Evolutionary conservation across 2,888 invertebrate species (phyloP), one percentile per base, ranked within the genome.

Genomic region (Celastrina argiolus): DNA sequence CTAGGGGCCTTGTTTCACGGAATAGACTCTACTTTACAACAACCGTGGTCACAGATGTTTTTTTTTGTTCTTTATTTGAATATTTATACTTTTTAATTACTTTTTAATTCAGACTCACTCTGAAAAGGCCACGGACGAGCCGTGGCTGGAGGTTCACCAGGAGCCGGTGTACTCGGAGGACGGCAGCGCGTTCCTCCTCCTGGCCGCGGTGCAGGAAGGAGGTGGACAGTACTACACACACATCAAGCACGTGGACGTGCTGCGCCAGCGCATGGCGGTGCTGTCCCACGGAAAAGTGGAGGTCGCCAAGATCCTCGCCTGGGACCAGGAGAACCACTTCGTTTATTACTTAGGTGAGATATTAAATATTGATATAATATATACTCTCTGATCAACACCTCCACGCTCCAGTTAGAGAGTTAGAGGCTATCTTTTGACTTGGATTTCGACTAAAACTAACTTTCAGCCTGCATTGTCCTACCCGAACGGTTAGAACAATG

Each of bases 261-360:
- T 95, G 68, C 94, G 96, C 75, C 96, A 96, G 81, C 93, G 96
- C 76, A 96, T 96, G 79, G 95, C 96, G 8, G 96, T 97, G 63
- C 92, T 97, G 72, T 96, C 96, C 65, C 97, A 97, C 78, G 97
- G 97, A 39, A 94, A 94, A 76, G 96, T 96, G 82, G 97, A 97
- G 91, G 97, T 97, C 74, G 92, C 93, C 71, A 93, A 94, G 81
- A 96, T 97, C 78, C 92, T 97, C 72, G 94, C 95, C 58, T 97
- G 97, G 97, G 97, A 97, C 89, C 95, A 95, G 75, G 92, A 92
- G 73, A 95, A 95, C 81, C 96, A 96, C 87, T 92, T 95, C 78
- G 96, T 97, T 86, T 97, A 94, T 85, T 94, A 93, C 85, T 90
- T 94, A 83, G 93, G 92, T 91, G 78, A 68, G 66, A 42, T 22